phyloP scores from a whole-genome alignment of 2,113 vertebrate species.

The Thunnus thynnus region DNA sequence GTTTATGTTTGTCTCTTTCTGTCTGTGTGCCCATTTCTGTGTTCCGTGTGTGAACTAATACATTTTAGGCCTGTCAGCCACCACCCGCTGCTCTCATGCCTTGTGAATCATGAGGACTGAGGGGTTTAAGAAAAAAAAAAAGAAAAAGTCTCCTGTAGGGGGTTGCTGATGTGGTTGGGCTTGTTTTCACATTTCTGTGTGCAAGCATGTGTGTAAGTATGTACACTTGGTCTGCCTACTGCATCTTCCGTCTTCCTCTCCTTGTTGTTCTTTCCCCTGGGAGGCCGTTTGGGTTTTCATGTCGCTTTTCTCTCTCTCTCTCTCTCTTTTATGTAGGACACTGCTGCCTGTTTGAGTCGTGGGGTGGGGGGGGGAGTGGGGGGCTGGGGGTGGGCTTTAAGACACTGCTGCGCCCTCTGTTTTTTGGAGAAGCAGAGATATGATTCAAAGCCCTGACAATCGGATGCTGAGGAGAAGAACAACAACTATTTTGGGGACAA shows the following conservation, averaged over 20 bases:
- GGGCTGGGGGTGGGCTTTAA: slow-evolving; percentile 21
- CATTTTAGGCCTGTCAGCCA: slow-evolving; percentile 43
- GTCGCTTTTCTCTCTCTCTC: slow-evolving; percentile 13
- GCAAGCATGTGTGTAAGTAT: slow-evolving; percentile 16
- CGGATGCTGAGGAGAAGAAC: slow-evolving; percentile 65
- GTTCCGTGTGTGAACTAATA: slow-evolving; percentile 35
- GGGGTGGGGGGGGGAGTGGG: not conserved
- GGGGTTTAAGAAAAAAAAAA: slow-evolving; percentile 45
- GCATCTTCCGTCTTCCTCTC: slow-evolving; percentile 53
- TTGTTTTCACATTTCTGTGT: not conserved
- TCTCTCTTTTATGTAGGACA: slow-evolving; percentile 72
- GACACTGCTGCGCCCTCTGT: slow-evolving; percentile 63
- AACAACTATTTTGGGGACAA: slow-evolving; percentile 74
- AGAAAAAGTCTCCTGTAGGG: slow-evolving; percentile 50
- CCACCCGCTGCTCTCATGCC: slow-evolving; percentile 42
- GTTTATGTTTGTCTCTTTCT: slow-evolving; percentile 13
- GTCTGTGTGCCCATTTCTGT: not conserved
- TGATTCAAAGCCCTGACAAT: slow-evolving; percentile 76
- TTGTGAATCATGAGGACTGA: slow-evolving; percentile 63
- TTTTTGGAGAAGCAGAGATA: slow-evolving; percentile 62
- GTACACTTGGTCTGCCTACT: slow-evolving; percentile 35
- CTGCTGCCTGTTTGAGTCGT: slow-evolving; percentile 66
- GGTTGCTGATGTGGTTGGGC: slow-evolving; percentile 29
- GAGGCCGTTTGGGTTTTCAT: slow-evolving; percentile 68
- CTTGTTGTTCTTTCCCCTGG: slow-evolving; percentile 62